phyloP scores from a whole-genome alignment of 2,113 vertebrate genomes.

The Morone saxatilis region DNA sequence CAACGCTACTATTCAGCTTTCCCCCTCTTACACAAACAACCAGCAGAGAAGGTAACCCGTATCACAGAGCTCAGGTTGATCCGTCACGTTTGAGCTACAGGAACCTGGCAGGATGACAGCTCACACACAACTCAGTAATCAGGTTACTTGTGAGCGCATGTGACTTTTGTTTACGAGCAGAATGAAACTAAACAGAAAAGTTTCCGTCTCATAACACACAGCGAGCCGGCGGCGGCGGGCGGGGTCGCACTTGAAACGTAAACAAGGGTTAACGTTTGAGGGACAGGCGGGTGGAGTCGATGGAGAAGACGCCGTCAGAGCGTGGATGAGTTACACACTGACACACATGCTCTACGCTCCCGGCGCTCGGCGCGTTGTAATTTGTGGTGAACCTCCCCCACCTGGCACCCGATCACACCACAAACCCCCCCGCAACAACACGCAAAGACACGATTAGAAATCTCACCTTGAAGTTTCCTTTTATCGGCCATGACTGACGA shows the following conservation, averaged over 20 bases:
- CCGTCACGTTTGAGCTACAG: neutral
- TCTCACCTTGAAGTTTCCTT: conserved; percentile 94
- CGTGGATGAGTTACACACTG: neutral
- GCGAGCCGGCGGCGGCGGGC: neutral
- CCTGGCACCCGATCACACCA: conserved; percentile 14
- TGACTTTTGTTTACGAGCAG: conserved; percentile 43
- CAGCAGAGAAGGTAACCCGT: neutral
- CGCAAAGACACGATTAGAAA: neutral
- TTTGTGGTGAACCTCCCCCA: conserved; percentile 12
- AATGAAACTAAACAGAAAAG: too few species aligned
- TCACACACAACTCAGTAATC: conserved; percentile 28
- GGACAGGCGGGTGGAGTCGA: neutral
- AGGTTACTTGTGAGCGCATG: conserved; percentile 22
- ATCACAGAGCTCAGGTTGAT: neutral
- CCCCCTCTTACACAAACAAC: too few species aligned
- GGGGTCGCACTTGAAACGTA: neutral
- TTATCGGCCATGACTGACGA: conserved; percentile 95
- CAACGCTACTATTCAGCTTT: neutral
- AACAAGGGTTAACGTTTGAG: neutral
- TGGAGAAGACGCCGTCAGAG: neutral
- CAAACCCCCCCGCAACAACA: neutral
- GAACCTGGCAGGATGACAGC: conserved; percentile 23
- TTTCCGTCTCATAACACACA: neutral
- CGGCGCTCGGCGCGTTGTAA: neutral
- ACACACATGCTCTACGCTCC: neutral